Conservation (phyloP, 2,888 invertebrate species). For the Pantelozetes paolii region DNA sequence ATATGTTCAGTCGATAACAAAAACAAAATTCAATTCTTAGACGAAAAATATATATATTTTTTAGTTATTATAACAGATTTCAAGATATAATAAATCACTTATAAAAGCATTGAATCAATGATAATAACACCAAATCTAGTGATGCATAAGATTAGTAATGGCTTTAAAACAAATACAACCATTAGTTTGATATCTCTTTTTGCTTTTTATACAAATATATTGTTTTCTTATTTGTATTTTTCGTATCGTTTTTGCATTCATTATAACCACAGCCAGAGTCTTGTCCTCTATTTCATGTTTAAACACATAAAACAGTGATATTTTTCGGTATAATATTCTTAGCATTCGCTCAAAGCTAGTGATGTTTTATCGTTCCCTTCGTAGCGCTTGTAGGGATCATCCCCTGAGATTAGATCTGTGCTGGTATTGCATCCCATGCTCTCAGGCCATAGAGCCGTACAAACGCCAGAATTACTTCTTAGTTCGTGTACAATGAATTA, state of each 20-base stretch:
- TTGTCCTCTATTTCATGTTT: conserved; percentile 1
- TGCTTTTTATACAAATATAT: not conserved
- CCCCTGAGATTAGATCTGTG: conserved; percentile 19
- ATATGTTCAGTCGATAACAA: not conserved
- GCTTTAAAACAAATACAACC: not conserved
- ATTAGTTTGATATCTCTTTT: not conserved
- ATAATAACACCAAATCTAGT: conserved; percentile 3
- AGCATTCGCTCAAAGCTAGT: not conserved
- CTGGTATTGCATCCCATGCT: conserved; percentile 7
- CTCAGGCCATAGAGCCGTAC: conserved; percentile 25
- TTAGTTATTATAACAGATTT: too few relatives aligned
- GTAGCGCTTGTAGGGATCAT: conserved; percentile 30
- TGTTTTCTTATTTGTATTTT: not conserved
- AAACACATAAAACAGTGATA: not conserved
- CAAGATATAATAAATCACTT: conserved; percentile 1
- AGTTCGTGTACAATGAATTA: conserved; percentile 27
- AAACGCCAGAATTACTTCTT: conserved; percentile 32
- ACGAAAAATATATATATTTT: too few relatives aligned
- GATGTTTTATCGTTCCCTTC: conserved; percentile 16
- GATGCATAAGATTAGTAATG: conserved; percentile 14
- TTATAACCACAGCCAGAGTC: not conserved
- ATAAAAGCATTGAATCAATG: conserved; percentile 24
- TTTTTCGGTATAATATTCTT: conserved; percentile 4
- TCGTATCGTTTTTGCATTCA: not conserved
- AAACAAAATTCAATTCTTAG: not conserved